A percentile compares a stretch with the other conserved stretches of the same genome.
Conservation (phyloP, 2,888 invertebrate genomes). For the Aphodius granarius region DNA sequence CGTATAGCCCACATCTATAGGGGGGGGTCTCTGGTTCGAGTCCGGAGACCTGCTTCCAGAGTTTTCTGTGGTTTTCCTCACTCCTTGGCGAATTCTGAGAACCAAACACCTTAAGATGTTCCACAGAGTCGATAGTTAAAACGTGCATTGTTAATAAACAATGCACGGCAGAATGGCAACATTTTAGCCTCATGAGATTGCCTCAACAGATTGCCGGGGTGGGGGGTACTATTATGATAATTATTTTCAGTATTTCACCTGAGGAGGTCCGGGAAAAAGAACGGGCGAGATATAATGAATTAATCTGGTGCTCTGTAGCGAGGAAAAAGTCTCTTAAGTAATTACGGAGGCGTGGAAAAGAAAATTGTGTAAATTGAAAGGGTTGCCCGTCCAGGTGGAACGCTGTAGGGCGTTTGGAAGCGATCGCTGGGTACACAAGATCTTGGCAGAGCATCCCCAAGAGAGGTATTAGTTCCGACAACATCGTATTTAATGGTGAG, state of each 20-base stretch:
- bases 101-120: no score
- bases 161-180: no score
- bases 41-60: no score
- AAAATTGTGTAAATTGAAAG: constrained; percentile 21
- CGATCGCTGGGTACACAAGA: not conserved
- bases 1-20: no score
- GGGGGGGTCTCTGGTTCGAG: no score
- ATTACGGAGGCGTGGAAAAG: constrained; percentile 43
- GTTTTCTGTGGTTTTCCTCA: no score
- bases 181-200: not conserved
- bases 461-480: constrained; percentile 52
- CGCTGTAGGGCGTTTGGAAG: not conserved
- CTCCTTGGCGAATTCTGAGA: no score
- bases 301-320: constrained; percentile 40
- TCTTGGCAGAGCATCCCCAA: constrained; percentile 44
- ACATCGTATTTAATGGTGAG: constrained; percentile 48
- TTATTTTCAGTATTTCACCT: constrained; percentile 21
- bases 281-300: constrained; percentile 45
- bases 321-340: constrained; percentile 43
- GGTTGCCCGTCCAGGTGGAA: constrained; percentile 8
- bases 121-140: no score
- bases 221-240: constrained; percentile 25
- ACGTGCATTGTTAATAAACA: no score
- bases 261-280: constrained; percentile 19
- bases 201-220: no score